Percentiles rank a stretch among this genome's conserved stretches.
Evolutionary conservation across 1,140 invertebrate genomes (phyloP).

Genomic region (Lepeophtheirus salmonis): DNA sequence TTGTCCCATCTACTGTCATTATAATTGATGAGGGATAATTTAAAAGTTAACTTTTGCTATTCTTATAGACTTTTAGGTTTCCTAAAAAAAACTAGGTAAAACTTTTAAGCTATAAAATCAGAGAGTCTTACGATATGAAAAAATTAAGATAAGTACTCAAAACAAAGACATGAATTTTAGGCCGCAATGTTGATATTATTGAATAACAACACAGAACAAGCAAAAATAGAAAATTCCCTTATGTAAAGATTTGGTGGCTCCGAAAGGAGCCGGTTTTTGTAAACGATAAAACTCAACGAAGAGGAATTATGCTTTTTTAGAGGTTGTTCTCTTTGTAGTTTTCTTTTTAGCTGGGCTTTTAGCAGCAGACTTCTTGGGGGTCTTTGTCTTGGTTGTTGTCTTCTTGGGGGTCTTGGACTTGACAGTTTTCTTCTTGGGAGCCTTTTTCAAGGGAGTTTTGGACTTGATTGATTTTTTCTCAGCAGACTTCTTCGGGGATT

Average conservation of each 20-base stretch:
- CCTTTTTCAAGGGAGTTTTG: constrained; percentile 13
- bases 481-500: constrained; percentile 22
- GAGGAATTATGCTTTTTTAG: constrained; percentile 45
- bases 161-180: no score
- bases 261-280: constrained; percentile 68
- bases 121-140: no score
- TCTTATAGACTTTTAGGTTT: no score
- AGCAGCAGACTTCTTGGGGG: constrained; percentile 14
- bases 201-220: constrained; percentile 24
- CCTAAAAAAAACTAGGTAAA: no score
- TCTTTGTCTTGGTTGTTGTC: no score
- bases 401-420: constrained; percentile 21
- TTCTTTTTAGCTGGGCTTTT: constrained; percentile 38
- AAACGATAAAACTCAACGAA: constrained; percentile 42
- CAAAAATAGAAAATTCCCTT: constrained; percentile 40
- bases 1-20: no score
- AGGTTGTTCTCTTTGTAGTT: constrained; percentile 45
- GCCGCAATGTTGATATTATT: no score
- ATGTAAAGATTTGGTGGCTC: constrained; percentile 51
- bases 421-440: constrained; percentile 19
- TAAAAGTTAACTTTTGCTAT: no score
- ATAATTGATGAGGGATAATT: no score
- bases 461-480: constrained; percentile 20
- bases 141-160: no score
- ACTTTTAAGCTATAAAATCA: no score